Evolutionary conservation across 37 sponge, comb jelly and placozoan species (phyloP), one percentile per base, ranked within the genome.

Genomic region (Bolinopsis microptera): DNA sequence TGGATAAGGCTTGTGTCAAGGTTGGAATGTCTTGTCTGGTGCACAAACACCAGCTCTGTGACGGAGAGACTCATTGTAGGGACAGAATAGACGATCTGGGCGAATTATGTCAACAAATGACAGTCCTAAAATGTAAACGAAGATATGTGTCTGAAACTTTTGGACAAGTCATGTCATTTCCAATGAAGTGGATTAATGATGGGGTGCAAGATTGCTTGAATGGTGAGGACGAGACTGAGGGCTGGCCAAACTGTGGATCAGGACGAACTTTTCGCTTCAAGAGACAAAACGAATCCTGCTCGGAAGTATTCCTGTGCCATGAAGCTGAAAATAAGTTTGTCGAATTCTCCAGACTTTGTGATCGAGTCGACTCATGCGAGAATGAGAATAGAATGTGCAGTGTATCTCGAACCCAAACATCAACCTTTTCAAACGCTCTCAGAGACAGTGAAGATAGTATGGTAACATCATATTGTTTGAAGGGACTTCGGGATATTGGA

Each of bases 31-130:
- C 80, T 28, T 77, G 80, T 35, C 9, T 33, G 1, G 32, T 77
- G 18, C 80, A 77, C 18, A 77, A 77, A 34, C 80, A 77, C 35
- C 80, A 77, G 36, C 32, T 77, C 9, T 77, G 80, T 35, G 37
- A 77, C 32, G 80, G 80, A 1, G 0, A 16, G 0, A 32, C 1
- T 22, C 35, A 77, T 35, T 77, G 80, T 35, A 32, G 18, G 0
- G 80, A 77, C 32, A 32, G 36, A 1, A 32, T 1, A 16, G 80
- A 77, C 18, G 80, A 77, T 1, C 8, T 13, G 13, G 61, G 61
- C 13, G 9, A 22, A 13, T 48, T 18, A 18, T 48, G 61, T 48
- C 61, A 48, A 13, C 13, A 18, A 5, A 48, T 48, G 61, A 48
- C 61, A 18, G 61, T 18, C 61, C 61, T 18, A 13, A 18, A 48